A percentile compares a stretch with the other conserved stretches of the same genome.
phyloP scores from a whole-genome alignment of 2,888 invertebrate genomes.

The Aspidiotus destructor region DNA sequence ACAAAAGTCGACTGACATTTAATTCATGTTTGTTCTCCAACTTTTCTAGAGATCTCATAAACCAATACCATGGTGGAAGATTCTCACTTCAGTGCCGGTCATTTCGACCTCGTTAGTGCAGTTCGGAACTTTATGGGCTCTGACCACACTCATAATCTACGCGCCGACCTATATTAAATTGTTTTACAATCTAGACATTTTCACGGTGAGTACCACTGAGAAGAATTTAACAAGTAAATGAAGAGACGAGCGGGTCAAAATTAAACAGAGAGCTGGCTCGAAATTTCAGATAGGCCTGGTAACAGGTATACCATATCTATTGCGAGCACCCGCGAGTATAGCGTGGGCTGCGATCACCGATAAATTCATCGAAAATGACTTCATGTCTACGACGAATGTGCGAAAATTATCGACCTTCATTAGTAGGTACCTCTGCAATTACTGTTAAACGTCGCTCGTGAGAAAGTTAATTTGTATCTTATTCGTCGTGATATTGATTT shows the following conservation, averaged over 20 bases:
- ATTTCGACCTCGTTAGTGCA: slow-evolving; percentile 57
- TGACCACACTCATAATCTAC: slow-evolving; percentile 59
- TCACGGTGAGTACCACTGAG: slow-evolving; percentile 46
- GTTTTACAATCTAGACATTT: slow-evolving; percentile 58
- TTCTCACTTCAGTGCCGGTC: slow-evolving; percentile 52
- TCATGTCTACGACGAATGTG: slow-evolving; percentile 52
- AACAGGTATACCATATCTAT: slow-evolving; percentile 37
- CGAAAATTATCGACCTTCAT: slow-evolving; percentile 54
- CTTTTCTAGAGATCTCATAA: slow-evolving; percentile 38
- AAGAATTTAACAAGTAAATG: neutral
- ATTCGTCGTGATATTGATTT: too few relatives aligned
- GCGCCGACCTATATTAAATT: slow-evolving; percentile 60
- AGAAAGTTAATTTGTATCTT: too few relatives aligned
- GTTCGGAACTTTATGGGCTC: slow-evolving; percentile 58
- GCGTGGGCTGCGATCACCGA: slow-evolving; percentile 43
- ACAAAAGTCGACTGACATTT: too few relatives aligned
- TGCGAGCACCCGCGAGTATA: slow-evolving; percentile 36
- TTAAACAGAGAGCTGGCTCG: neutral
- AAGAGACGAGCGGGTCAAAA: neutral
- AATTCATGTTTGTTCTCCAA: neutral
- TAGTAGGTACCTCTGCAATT: slow-evolving; percentile 43
- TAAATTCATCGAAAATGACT: slow-evolving; percentile 49
- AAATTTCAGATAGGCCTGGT: slow-evolving; percentile 37
- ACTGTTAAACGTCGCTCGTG: neutral
- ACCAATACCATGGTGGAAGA: slow-evolving; percentile 53